These are phyloP conservation scores for Sthenelais limicola DNA, from an alignment of 2,888 invertebrate species.

Conservation along the genomic window DNA sequence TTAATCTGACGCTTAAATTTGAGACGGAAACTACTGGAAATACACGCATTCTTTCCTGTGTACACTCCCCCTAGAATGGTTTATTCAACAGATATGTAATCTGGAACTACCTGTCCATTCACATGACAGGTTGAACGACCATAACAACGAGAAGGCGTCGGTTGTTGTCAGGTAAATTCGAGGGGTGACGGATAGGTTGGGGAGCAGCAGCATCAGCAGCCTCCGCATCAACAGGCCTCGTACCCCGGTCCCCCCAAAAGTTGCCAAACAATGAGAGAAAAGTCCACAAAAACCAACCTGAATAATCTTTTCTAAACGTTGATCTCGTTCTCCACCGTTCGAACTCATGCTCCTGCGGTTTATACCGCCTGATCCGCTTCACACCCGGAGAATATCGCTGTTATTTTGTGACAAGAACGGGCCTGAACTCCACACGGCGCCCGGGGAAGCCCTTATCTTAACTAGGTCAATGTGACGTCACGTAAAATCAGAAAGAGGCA, in stretches of 20 bases:
- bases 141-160: slow-evolving; percentile 5
- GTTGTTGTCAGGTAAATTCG: slow-evolving; percentile 1
- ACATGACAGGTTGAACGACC: too few species aligned
- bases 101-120: too few species aligned
- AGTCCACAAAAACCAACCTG: slow-evolving; percentile 44
- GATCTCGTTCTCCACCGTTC: slow-evolving; percentile 35
- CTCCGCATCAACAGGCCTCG: too few species aligned
- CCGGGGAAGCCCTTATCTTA: slow-evolving; percentile 13
- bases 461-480: slow-evolving; percentile 26
- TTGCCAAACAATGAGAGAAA: too few species aligned
- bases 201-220: too few species aligned
- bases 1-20: too few species aligned
- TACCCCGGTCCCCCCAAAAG: background rate
- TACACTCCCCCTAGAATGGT: too few species aligned
- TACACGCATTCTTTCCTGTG: too few species aligned
- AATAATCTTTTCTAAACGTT: slow-evolving; percentile 49
- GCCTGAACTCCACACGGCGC: slow-evolving; percentile 22
- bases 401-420: slow-evolving; percentile 14
- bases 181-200: too few species aligned
- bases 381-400: slow-evolving; percentile 21
- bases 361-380: slow-evolving; percentile 13
- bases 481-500: slow-evolving; percentile 9
- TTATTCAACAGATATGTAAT: too few species aligned
- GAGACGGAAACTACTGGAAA: too few species aligned
- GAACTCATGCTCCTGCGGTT: slow-evolving; percentile 30